phyloP scores from a whole-genome alignment of 2,888 invertebrate species.

The Oscheius sp. region DNA sequence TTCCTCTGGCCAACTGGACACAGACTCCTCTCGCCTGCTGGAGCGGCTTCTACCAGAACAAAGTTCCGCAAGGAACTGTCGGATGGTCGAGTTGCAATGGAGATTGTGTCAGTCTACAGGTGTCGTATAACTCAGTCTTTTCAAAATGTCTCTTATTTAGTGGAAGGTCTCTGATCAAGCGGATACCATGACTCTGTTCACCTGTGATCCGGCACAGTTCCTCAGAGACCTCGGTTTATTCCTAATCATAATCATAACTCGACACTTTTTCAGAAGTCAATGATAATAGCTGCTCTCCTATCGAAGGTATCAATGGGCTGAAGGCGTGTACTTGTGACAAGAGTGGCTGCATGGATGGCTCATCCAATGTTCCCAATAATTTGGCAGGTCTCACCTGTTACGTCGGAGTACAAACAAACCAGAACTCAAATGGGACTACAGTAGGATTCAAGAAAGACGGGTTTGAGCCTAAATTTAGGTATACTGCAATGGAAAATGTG shows the following conservation, averaged over 20 bases:
- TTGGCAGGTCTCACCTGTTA: constrained; percentile 49
- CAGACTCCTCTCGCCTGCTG: constrained; percentile 42
- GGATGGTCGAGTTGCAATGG: constrained; percentile 46
- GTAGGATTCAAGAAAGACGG: not conserved
- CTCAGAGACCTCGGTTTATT: constrained; percentile 45
- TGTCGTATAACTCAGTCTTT: too few relatives aligned
- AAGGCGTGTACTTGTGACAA: constrained; percentile 52
- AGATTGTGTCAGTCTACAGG: constrained; percentile 53
- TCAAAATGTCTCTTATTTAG: too few relatives aligned
- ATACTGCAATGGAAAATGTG: constrained; percentile 48
- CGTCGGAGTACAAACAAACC: constrained; percentile 47
- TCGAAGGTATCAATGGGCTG: constrained; percentile 44
- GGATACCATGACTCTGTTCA: constrained; percentile 41
- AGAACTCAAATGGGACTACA: constrained; percentile 40
- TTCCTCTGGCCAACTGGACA: too few relatives aligned
- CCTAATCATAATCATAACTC: constrained; percentile 27
- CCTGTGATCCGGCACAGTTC: constrained; percentile 51
- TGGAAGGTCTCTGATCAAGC: constrained; percentile 34
- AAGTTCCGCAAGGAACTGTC: not conserved
- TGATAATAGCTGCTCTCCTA: constrained; percentile 35
- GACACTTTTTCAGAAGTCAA: not conserved
- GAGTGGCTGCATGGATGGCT: constrained; percentile 50
- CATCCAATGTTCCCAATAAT: constrained; percentile 42
- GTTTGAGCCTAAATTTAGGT: constrained; percentile 12
- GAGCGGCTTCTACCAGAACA: constrained; percentile 38